phyloP scores from a whole-genome alignment of 2,888 invertebrate genomes.

The Galerucella pusilla region DNA sequence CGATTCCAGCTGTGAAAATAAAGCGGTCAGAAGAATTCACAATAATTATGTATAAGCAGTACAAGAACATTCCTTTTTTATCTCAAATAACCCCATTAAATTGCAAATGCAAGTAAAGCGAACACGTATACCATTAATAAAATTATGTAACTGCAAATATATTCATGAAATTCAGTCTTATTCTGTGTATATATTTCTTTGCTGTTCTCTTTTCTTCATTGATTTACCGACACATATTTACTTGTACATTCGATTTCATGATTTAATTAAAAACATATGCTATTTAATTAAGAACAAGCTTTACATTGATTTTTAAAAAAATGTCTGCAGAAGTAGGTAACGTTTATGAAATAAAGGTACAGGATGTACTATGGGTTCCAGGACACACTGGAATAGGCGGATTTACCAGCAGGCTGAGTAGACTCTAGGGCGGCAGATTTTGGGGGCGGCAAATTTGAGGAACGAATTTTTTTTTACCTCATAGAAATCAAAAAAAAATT shows the following conservation, averaged over 20 bases:
- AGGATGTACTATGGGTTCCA: too few species aligned
- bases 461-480: too few species aligned
- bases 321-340: background rate
- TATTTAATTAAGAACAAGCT: background rate
- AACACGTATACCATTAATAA: constrained; percentile 35
- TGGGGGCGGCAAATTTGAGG: too few species aligned
- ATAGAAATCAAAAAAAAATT: too few species aligned
- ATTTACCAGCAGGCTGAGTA: too few species aligned
- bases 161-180: constrained; percentile 37
- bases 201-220: constrained; percentile 11
- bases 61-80: constrained; percentile 1
- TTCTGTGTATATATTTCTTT: constrained; percentile 6
- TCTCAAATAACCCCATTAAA: constrained; percentile 10
- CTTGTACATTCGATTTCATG: constrained; percentile 2
- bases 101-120: constrained; percentile 19
- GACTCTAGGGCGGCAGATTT: too few species aligned
- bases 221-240: constrained; percentile 9
- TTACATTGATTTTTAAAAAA: background rate
- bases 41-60: constrained; percentile 14
- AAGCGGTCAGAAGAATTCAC: constrained; percentile 9
- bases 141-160: constrained; percentile 40
- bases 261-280: constrained; percentile 1
- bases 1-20: background rate
- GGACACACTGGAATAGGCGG: too few species aligned
- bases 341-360: background rate